Percentiles rank a stretch among this genome's conserved stretches.
Evolutionary conservation across 2,113 vertebrate genomes (phyloP).

Genomic region (Pedionomus torquatus): DNA sequence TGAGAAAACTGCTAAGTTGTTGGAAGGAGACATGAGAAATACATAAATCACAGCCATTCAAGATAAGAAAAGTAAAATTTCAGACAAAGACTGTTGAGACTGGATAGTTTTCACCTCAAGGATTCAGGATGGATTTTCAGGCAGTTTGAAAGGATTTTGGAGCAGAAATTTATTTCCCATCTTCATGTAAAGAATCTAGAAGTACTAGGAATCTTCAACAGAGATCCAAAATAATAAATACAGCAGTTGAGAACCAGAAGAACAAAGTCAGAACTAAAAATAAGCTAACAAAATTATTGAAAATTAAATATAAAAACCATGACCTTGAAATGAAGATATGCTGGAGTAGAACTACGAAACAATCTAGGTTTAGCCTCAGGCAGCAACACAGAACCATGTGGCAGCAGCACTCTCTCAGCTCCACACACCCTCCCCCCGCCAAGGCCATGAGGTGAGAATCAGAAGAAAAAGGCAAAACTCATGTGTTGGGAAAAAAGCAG

Average conservation of each 20-base stretch:
- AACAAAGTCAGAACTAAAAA: neutral
- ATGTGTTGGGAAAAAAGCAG: too few relatives aligned
- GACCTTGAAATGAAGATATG: neutral
- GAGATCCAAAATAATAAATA: neutral
- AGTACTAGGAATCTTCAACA: neutral
- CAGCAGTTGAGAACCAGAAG: neutral
- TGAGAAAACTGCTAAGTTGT: neutral
- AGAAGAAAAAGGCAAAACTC: too few relatives aligned
- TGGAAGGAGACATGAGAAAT: neutral
- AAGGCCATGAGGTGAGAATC: too few relatives aligned
- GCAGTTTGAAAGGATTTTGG: neutral
- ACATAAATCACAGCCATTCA: neutral
- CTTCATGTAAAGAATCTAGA: neutral
- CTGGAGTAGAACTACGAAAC: neutral
- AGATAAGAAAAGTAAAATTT: slow-evolving; percentile 7
- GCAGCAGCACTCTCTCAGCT: too few relatives aligned
- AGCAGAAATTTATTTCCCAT: neutral
- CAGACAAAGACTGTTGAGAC: neutral
- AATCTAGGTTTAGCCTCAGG: neutral
- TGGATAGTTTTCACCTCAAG: neutral
- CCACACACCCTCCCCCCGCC: too few relatives aligned
- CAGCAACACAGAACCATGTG: too few relatives aligned
- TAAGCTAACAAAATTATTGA: neutral
- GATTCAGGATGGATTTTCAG: neutral
- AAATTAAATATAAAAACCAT: neutral